Percentiles rank a stretch among this genome's conserved stretches.
These are phyloP conservation scores for Lepus timidus DNA, from an alignment of 2,113 vertebrate species.

Conservation along the genomic window DNA sequence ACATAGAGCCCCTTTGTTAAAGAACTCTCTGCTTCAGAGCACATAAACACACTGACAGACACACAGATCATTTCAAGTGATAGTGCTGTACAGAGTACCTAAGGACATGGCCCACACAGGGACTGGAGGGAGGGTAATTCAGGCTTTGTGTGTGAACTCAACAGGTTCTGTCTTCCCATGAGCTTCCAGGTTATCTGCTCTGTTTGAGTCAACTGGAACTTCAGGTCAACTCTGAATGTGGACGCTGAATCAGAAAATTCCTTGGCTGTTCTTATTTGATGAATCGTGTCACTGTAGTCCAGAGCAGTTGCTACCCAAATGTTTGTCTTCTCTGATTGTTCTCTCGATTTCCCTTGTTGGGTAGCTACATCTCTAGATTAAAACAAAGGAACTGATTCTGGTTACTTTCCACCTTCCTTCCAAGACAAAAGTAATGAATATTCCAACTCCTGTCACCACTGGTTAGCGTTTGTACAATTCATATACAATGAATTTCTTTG, in stretches of 20 bases:
- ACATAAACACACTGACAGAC: background rate
- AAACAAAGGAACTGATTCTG: background rate
- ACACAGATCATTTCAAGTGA: too few species aligned
- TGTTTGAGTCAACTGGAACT: background rate
- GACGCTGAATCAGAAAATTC: background rate
- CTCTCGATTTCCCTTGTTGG: background rate
- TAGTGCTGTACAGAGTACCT: background rate
- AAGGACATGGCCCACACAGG: background rate
- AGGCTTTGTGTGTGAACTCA: fast-evolving
- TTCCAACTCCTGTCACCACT: background rate
- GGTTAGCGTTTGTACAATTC: background rate
- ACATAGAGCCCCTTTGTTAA: background rate
- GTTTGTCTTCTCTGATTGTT: background rate
- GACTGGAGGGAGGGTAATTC: fast-evolving
- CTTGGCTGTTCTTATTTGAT: background rate
- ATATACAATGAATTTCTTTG: too few species aligned
- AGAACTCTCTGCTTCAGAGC: background rate
- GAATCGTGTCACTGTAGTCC: background rate
- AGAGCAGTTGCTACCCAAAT: background rate
- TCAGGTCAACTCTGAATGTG: background rate
- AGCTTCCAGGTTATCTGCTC: background rate
- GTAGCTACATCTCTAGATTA: slow-evolving; percentile 1
- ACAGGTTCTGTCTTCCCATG: background rate
- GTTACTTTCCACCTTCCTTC: too few species aligned
- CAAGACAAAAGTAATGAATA: background rate